Evolutionary conservation across 2,113 vertebrate genomes (phyloP).

Genomic region (Crotalus viridis): DNA sequence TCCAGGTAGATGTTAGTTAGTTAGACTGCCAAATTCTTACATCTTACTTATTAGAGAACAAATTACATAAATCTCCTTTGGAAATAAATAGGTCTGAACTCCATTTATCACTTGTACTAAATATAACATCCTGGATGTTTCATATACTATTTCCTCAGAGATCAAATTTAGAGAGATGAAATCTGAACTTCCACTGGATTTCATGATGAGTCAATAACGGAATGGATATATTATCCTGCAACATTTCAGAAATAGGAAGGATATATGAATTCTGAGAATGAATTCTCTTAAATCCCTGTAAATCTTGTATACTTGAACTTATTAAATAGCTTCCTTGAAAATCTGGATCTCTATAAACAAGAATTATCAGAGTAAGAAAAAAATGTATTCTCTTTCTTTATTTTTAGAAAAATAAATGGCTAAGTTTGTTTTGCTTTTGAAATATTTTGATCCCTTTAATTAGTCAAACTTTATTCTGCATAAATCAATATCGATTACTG

Average conservation of each 20-base stretch:
- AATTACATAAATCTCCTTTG: not conserved
- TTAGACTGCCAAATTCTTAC: constrained; percentile 1
- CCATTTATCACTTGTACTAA: constrained; percentile 45
- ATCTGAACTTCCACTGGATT: constrained; percentile 58
- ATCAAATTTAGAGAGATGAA: constrained; percentile 59
- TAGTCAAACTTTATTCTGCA: not conserved
- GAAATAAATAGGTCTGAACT: constrained; percentile 2
- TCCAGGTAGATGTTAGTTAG: not conserved
- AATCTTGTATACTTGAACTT: not conserved
- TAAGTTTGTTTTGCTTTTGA: not conserved
- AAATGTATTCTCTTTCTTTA: not conserved
- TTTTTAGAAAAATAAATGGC: not conserved
- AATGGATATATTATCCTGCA: constrained; percentile 49
- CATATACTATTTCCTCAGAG: constrained; percentile 62
- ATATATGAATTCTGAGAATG: constrained; percentile 38
- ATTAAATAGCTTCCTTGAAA: not conserved
- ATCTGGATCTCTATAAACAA: not conserved
- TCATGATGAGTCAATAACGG: constrained; percentile 44
- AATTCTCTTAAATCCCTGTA: constrained; percentile 22
- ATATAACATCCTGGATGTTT: constrained; percentile 44
- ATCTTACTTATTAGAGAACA: not conserved
- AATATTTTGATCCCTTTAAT: not conserved
- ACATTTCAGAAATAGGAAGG: constrained; percentile 53
- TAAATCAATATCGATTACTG: not conserved
- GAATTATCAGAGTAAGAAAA: not conserved